Conservation (phyloP, 2,113 vertebrate genomes). For the Bufo bufo region DNA sequence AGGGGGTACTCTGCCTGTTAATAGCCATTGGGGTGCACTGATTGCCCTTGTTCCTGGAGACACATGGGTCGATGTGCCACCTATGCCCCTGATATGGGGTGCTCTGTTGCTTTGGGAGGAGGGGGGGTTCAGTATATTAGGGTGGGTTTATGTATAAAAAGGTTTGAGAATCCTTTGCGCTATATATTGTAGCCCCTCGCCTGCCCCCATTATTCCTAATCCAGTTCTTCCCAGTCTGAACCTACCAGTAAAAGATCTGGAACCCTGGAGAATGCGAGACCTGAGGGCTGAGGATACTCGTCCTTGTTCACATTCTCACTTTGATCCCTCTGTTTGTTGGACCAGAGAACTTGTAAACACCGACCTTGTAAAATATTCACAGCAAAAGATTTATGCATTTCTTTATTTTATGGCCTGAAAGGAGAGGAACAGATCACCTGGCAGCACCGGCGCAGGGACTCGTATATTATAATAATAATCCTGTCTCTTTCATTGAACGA, state of each 20-base stretch:
- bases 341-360: background rate
- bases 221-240: background rate
- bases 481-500: background rate
- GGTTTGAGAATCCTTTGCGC: too few relatives aligned
- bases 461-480: background rate
- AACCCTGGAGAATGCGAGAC: background rate
- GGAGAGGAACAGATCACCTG: background rate
- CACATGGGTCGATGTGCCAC: too few relatives aligned
- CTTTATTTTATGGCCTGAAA: background rate
- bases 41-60: too few relatives aligned
- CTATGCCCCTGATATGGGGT: too few relatives aligned
- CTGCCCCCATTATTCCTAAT: background rate
- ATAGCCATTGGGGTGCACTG: too few relatives aligned
- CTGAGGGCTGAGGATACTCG: background rate
- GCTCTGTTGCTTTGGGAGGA: too few relatives aligned
- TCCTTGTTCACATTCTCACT: background rate
- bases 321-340: background rate
- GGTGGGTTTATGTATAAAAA: too few relatives aligned
- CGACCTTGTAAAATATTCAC: constrained; percentile 36
- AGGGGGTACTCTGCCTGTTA: too few relatives aligned
- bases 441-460: background rate
- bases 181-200: too few relatives aligned
- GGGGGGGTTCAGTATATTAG: too few relatives aligned
- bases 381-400: background rate
- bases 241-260: background rate